Percentiles rank a stretch among this genome's conserved stretches.
Evolutionary conservation across 2,888 invertebrate genomes (phyloP).

Genomic region (Lumbricus terrestris): DNA sequence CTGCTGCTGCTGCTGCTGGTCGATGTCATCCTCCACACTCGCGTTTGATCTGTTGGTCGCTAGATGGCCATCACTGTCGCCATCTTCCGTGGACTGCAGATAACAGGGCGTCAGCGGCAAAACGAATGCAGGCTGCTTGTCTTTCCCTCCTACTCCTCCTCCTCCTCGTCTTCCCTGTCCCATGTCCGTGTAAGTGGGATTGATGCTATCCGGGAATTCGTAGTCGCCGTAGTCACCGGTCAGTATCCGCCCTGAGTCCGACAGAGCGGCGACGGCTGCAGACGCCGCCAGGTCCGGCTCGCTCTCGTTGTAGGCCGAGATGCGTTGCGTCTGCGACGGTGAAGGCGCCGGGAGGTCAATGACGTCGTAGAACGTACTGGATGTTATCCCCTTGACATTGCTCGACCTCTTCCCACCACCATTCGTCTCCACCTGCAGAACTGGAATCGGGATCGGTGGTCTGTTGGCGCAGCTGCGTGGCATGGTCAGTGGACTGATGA

Average conservation of each 20-base stretch:
- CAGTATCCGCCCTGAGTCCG: background rate
- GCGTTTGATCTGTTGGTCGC: background rate
- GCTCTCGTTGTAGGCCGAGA: background rate
- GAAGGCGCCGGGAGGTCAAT: too few species aligned
- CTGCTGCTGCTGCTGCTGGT: background rate
- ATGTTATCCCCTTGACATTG: background rate
- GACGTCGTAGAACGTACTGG: background rate
- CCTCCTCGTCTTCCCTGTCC: background rate
- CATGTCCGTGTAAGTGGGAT: background rate
- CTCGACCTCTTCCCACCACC: background rate
- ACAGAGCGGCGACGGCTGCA: background rate
- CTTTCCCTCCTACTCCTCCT: too few species aligned
- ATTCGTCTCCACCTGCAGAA: background rate
- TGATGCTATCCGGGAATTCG: background rate
- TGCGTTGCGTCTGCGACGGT: background rate
- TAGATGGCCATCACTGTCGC: background rate
- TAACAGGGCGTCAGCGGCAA: background rate
- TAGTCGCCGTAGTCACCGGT: background rate
- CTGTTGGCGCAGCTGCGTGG: background rate
- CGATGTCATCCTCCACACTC: background rate
- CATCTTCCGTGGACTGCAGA: background rate
- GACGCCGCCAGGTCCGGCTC: background rate
- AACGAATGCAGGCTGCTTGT: background rate
- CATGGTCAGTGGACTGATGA: background rate
- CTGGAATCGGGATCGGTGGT: background rate